Evolutionary conservation across 92 coral and sea anemone genomes (phyloP), one percentile per base, ranked within the genome.

Genomic region (Meandrina meandrites): DNA sequence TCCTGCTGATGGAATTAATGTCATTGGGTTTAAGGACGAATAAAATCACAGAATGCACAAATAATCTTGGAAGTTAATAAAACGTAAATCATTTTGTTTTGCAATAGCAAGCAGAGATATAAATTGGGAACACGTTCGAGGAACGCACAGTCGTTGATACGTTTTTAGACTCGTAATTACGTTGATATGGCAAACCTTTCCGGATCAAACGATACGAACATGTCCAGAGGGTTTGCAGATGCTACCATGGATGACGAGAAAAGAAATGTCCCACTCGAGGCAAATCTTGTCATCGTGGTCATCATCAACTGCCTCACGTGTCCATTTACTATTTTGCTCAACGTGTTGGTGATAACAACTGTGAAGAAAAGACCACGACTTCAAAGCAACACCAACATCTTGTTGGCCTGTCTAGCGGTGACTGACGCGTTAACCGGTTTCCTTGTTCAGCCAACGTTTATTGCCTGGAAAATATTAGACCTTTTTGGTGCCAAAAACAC

Each of bases 351-450:
- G 27, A 54, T 79, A 18, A 54, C 32, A 17, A 69, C 82, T 8
- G 82, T 79, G 16, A 79, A 79, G 32, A 30, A 22, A 32, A 54
- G 45, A 31, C 68, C 82, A 54, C 31, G 82, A 79, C 82, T 79
- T 5, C 82, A 56, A 16, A 79, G n/a, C 30, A 30, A 79, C 40
- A 8, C 47, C 82, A 79, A 79, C 68, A 54, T 79, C 67, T 51
- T 79, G 69, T 66, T 79, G 45, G 67, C 82, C 30, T 79, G 82
- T 56, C 53, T 79, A 34, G 82, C 82, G 68, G 69, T 51, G 5
- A 53, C 82, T 1, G 82, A 79, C 45, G 82, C 82, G 1, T 68
- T 68, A 8, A 68, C 74, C 12, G 74, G 74, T 68, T 12, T 68
- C 18, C 16, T 27, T n/a, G 74, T 68, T 16, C 74, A 68, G 36